Evolutionary conservation across 2,888 invertebrate species (phyloP), one percentile per base, ranked within the genome.

Genomic region (Drosophila crucigera): DNA sequence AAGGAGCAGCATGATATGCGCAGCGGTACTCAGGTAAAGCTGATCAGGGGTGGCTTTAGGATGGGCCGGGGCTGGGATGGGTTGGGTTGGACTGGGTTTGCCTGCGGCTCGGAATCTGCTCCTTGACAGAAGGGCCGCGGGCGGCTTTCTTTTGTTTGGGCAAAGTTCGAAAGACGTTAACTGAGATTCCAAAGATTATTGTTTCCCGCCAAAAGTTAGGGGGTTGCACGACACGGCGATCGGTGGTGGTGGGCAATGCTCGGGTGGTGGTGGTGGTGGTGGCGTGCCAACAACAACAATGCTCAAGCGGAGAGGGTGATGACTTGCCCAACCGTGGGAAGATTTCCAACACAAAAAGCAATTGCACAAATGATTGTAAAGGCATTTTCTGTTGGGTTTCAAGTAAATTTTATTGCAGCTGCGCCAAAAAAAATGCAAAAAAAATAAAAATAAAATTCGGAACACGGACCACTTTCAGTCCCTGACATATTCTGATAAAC

Each of bases 251-350:
- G 86, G 89, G 86, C 82, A 78, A 83, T 62, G 41, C 49, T 89
- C 80, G 91, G 89, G 89, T 81, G 90, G 90, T 83, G 75, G 58
- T 68, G 77, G 68, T 70, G 78, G 73, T 83, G 75, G 58, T 68
- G 77, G 68, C 72, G 78, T 71, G 47, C 54, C 71, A 56, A 72
- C 53, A 47, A 76, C 59, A 82, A 73, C 58, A 80, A 69, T 61
- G 59, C 61, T 43, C 43, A 52, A 69, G 63, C 71, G 64, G 71
- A 87, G 91, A 91, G 91, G 91, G 91, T 88, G 91, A 91, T 86
- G 89, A 80, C 83, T 78, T 78, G 81, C 81, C 79, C 89, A 77
- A 92, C 91, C 91, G 91, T 91, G 91, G 91, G 91, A 91, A 91
- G 91, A 91, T 91, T 91, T 86, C 61, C 66, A 66, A 68, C 70